phyloP scores from a whole-genome alignment of 1,140 invertebrate genomes.

The Phenacoccus solenopsis region DNA sequence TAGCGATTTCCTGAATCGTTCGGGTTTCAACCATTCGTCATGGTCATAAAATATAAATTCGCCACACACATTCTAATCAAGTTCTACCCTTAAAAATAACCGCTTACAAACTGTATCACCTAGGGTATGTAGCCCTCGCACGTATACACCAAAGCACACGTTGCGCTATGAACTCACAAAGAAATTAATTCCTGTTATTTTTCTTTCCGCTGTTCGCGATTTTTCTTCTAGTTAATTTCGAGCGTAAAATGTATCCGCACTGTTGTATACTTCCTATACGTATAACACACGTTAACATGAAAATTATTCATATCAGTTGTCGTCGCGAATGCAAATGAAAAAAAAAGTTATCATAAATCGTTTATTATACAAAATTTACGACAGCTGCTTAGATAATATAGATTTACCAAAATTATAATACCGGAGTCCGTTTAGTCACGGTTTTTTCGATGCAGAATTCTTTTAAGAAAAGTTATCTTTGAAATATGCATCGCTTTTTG shows the following conservation, averaged over 20 bases:
- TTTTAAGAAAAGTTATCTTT: too few species aligned
- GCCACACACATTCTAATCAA: constrained; percentile 16
- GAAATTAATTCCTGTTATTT: constrained; percentile 4
- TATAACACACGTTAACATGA: not conserved
- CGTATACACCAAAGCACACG: not conserved
- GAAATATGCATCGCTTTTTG: not conserved
- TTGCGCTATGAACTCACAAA: not conserved
- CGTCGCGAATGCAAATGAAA: not conserved
- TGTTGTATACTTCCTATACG: too few species aligned
- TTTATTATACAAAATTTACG: too few species aligned
- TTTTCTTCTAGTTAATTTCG: not conserved
- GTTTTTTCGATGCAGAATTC: not conserved
- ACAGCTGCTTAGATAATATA: not conserved
- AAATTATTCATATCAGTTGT: not conserved
- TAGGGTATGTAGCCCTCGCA: constrained; percentile 7
- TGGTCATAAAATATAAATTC: constrained; percentile 15
- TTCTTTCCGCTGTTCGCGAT: not conserved
- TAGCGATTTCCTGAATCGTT: not conserved
- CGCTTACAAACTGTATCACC: constrained; percentile 11
- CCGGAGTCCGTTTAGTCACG: not conserved
- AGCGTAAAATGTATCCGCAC: not conserved
- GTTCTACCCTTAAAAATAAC: constrained; percentile 6
- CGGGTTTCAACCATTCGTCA: not conserved
- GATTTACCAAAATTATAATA: not conserved
- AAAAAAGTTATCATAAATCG: not conserved